Conservation (phyloP, 2,113 vertebrate species). For the Camelus dromedarius region DNA sequence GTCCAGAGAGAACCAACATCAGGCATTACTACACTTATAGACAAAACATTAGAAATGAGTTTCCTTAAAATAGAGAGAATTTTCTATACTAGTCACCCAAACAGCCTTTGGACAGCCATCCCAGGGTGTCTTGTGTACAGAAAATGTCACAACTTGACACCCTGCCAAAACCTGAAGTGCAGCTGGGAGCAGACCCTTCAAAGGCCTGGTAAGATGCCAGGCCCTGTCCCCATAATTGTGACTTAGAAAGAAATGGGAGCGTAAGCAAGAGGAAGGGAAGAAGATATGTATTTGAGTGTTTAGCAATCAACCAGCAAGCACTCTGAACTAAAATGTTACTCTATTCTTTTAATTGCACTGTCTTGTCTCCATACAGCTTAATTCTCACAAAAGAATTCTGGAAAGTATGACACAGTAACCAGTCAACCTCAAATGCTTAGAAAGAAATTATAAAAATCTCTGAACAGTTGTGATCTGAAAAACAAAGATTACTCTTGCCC, state of each 20-base stretch:
- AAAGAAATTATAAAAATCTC: constrained; percentile 60
- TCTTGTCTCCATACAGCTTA: constrained; percentile 65
- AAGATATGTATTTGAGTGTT: constrained; percentile 43
- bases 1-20: constrained; percentile 37
- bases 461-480: constrained; percentile 62
- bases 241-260: constrained; percentile 53
- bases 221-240: constrained; percentile 32
- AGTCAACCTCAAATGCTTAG: constrained; percentile 63
- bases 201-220: constrained; percentile 74
- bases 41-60: constrained; percentile 46
- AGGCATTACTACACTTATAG: constrained; percentile 57
- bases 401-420: constrained; percentile 50
- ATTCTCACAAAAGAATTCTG: constrained; percentile 68
- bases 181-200: constrained; percentile 77
- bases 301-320: constrained; percentile 70
- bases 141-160: constrained; percentile 73
- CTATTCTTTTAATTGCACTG: constrained; percentile 58
- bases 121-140: constrained; percentile 25
- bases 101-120: constrained; percentile 17
- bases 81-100: background rate
- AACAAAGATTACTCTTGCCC: constrained; percentile 39
- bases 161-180: constrained; percentile 76
- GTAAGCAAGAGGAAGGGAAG: constrained; percentile 35
- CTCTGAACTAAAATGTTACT: constrained; percentile 73
- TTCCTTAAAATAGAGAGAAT: constrained; percentile 60